Evolutionary conservation across 2,888 invertebrate species (phyloP), one percentile per base, ranked within the genome.

Genomic region (Dryococelus australis): DNA sequence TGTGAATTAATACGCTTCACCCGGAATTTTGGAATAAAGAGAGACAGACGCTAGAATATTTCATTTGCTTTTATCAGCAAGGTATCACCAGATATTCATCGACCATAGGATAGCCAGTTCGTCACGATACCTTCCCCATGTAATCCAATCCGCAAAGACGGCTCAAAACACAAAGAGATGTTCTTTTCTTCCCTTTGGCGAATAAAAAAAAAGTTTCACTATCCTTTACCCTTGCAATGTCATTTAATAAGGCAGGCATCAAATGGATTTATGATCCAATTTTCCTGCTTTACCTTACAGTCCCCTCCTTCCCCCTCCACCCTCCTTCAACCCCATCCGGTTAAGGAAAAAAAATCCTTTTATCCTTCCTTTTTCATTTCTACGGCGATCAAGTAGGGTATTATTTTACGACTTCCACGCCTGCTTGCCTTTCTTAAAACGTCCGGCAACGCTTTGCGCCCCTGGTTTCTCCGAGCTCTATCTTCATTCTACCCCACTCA

Each of bases 191-290:
- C 24, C 65, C 65, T 24, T 65, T 24, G 0, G n/a, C 65, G 1
- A 65, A n/a, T n/a, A n/a, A 51, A 51, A 51, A 51, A 51, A 65
- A 65, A n/a, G 65, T 65, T 65, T n/a, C 65, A n/a, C 65, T 65
- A 8, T n/a, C 24, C 65, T 65, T 65, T 65, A 65, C 20, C 24
- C 65, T 65, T 24, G 65, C 65, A 24, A 65, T 65, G 65, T 65
- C 65, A 65, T 65, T 65, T 65, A 65, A 65, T 65, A 65, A 65
- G 65, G 65, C 20, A 65, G 65, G 65, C 65, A 65, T 65, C 65
- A 65, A 65, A 65, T 65, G 65, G 65, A 65, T 65, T 65, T 65
- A 65, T n/a, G 65, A 65, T 65, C 65, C 65, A 65, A 65, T 65
- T 65, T 65, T 65, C 65, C 65, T 65, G 65, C 65, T 65, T 65